Base-by-base conservation (phyloP, 1,140 invertebrate genomes). In the Trichogramma pretiosum region DNA sequence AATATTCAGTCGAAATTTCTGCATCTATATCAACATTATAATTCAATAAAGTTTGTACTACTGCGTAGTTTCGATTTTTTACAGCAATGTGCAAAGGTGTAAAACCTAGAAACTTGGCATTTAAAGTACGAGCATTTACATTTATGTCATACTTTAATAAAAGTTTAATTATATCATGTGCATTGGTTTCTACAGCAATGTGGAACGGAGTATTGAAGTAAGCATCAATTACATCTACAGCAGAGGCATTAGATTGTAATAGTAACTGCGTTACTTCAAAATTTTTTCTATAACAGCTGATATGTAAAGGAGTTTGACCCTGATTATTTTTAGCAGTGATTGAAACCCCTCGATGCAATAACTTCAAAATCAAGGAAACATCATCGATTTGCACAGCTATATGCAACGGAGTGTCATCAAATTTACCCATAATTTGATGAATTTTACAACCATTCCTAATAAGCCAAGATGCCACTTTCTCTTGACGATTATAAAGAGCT, bases 71-170 rank as follows among this genome's bases (percentile, higher is more conserved):
- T 30, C 28, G 21, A 10, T 32, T 40, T 2, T 10, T 28, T 9
- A 47, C 19, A 1, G 45, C 36, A 22, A 47, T 47, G 19, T 47
- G 45, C 9, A 47, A 23, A 14, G 45, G 26, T 17, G 37, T 47
- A 34, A 39, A 40, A 14, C 45, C 45, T 24, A 24, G 16, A 16
- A 22, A 40, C 17, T 16, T 3, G 23, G 16, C 1, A n/a, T 40
- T 47, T 10, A 22, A 9, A 16, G 45, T 47, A 18, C 18, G 21
- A 18, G 26, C 35, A 33, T 47, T 33, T 7, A 47, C 5, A 22
- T 47, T 17, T 8, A 33, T n/a, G 11, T 40, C 34, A 13, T 40
- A 5, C 2, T 17, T 33, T 2, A 47, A 22, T 11, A 47, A 17
- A 5, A 47, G 3, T 23, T 39, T 11, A 19, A 47, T 16, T 9